Percentiles rank a stretch among this genome's conserved stretches.
Evolutionary conservation across 2,888 invertebrate genomes (phyloP).

Genomic region (Nomada fabriciana): DNA sequence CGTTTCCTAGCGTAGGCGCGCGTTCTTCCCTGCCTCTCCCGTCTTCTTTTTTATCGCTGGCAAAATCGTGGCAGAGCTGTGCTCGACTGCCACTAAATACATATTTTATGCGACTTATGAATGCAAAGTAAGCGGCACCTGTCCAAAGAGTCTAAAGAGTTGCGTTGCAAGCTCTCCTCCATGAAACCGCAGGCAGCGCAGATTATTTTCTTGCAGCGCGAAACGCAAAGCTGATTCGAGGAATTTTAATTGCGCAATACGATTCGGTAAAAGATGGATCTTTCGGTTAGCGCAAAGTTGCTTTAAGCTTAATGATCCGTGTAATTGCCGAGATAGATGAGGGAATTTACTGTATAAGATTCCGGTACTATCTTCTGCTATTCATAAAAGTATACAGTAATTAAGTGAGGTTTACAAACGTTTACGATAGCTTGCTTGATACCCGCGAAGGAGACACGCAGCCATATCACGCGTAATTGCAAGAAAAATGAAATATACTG

Average conservation of each 20-base stretch:
- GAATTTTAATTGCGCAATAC: not conserved
- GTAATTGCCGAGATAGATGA: not conserved
- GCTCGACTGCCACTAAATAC: conserved; percentile 14
- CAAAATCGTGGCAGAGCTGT: not conserved
- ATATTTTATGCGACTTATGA: conserved; percentile 13
- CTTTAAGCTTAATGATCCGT: not conserved
- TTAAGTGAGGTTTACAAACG: not conserved
- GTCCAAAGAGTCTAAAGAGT: not conserved
- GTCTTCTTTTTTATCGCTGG: not conserved
- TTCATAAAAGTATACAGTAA: not conserved
- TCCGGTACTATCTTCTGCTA: not conserved
- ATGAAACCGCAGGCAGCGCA: not conserved
- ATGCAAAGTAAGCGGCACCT: not conserved
- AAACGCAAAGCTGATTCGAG: not conserved
- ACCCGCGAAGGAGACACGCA: not conserved
- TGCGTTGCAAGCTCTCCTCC: not conserved
- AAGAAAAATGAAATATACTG: no score
- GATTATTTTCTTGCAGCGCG: not conserved
- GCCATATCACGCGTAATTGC: not conserved
- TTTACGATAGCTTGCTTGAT: not conserved
- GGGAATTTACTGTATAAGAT: not conserved
- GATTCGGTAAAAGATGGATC: not conserved
- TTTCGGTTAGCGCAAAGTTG: not conserved
- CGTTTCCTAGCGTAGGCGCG: conserved; percentile 11
- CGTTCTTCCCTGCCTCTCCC: no score